Evolutionary conservation across 2,797 vertebrate genomes (phyloP).

Genomic region (Sphenopsis melanotis): DNA sequence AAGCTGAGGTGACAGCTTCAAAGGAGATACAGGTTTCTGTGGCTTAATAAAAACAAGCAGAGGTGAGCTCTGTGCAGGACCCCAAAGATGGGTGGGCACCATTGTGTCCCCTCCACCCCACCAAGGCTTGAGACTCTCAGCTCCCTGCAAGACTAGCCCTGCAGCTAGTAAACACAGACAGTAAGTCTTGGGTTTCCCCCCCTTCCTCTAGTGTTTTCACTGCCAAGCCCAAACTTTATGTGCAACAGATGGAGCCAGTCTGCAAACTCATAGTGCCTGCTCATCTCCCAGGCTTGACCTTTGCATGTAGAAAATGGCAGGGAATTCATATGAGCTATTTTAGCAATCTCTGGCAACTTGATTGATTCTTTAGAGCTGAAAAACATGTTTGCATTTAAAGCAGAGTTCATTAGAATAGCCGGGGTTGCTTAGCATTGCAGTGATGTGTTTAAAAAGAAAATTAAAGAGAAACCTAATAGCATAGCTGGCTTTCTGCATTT

Average conservation of each 20-base stretch:
- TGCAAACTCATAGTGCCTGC: conserved; percentile 16
- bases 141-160: not conserved
- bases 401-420: not conserved
- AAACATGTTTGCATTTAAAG: conserved; percentile 38
- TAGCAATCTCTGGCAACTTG: not conserved
- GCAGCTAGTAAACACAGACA: conserved; percentile 6
- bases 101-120: not conserved
- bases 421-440: not conserved
- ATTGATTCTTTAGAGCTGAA: conserved; percentile 29
- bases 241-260: conserved; percentile 43
- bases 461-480: not conserved
- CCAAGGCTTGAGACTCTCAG: not conserved
- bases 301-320: not conserved
- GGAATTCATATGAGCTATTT: conserved; percentile 23
- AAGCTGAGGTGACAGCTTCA: not conserved
- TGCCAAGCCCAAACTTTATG: conserved; percentile 38
- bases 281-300: conserved; percentile 46
- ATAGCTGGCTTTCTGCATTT: not conserved
- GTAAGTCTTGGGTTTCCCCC: not conserved
- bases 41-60: not conserved
- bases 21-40: not conserved
- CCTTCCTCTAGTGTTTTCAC: not conserved
- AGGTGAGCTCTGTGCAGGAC: not conserved
- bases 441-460: not conserved
- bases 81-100: not conserved